Evolutionary conservation across 2,797 vertebrate genomes (phyloP).

Genomic region (Synaphobranchus kaupii): DNA sequence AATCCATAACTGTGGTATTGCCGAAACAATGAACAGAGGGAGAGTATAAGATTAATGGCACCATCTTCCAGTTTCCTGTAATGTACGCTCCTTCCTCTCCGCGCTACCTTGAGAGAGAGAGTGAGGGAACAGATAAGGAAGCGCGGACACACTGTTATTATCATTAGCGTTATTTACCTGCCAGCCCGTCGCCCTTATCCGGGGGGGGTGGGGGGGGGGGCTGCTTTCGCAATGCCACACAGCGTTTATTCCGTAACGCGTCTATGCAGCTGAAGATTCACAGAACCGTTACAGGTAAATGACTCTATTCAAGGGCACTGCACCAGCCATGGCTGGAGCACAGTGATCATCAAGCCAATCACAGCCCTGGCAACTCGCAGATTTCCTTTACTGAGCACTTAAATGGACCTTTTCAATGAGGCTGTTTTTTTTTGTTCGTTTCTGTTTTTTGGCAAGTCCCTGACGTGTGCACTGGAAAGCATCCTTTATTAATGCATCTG

Average conservation of each 20-base stretch:
- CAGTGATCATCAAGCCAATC: neutral
- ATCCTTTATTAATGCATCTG: neutral
- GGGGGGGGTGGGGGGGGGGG: no score
- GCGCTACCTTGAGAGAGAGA: neutral
- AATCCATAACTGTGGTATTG: neutral
- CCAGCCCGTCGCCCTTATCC: neutral
- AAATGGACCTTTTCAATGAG: neutral
- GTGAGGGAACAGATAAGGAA: neutral
- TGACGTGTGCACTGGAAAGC: neutral
- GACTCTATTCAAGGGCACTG: neutral
- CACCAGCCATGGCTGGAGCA: neutral
- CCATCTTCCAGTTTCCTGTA: neutral
- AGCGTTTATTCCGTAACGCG: neutral
- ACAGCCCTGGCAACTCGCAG: neutral
- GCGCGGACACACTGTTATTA: neutral
- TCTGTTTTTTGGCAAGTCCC: neutral
- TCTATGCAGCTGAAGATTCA: neutral
- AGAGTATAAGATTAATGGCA: slow-evolving; percentile 13
- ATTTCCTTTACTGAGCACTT: neutral
- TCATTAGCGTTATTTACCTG: slow-evolving; percentile 9
- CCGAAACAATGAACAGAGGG: slow-evolving; percentile 3
- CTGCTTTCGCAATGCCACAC: neutral
- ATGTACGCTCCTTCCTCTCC: neutral
- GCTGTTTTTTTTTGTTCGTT: neutral
- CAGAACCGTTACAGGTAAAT: neutral